phyloP scores from a whole-genome alignment of 1,140 invertebrate species.

The Ips typographus region DNA sequence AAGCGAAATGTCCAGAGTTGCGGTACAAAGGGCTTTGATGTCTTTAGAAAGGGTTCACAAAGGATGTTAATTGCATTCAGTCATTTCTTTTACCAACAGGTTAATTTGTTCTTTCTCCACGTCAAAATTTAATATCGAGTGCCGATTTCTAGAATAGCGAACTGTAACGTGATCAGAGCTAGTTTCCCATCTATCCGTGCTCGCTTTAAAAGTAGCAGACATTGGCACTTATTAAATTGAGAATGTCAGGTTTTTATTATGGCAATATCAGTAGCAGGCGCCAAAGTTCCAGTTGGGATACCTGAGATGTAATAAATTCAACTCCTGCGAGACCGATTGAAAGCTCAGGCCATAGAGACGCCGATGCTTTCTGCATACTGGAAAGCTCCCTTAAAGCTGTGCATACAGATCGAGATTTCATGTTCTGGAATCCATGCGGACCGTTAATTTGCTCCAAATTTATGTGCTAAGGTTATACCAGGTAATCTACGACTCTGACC shows the following conservation, averaged over 20 bases:
- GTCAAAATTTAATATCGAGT: too few species aligned
- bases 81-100: constrained; percentile 1
- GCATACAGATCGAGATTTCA: constrained; percentile 34
- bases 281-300: constrained; percentile 29
- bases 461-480: constrained; percentile 30
- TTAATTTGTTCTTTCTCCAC: too few species aligned
- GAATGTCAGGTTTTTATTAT: constrained; percentile 38
- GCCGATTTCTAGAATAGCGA: too few species aligned
- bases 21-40: constrained; percentile 33
- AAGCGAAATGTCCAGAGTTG: constrained; percentile 14
- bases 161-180: too few species aligned
- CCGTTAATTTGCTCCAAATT: constrained; percentile 31
- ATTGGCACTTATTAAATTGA: constrained; percentile 39
- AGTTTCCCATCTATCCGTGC: too few species aligned
- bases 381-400: constrained; percentile 22
- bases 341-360: constrained; percentile 38
- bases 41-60: constrained; percentile 27
- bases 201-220: neutral
- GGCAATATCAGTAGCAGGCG: constrained; percentile 30
- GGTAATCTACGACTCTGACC: constrained; percentile 29
- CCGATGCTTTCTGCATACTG: constrained; percentile 32
- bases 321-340: constrained; percentile 41
- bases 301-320: constrained; percentile 40
- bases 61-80: constrained; percentile 26
- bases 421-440: constrained; percentile 30